These are phyloP conservation scores for Galemys pyrenaicus DNA, from an alignment of 2,113 vertebrate species.

Conservation along the genomic window DNA sequence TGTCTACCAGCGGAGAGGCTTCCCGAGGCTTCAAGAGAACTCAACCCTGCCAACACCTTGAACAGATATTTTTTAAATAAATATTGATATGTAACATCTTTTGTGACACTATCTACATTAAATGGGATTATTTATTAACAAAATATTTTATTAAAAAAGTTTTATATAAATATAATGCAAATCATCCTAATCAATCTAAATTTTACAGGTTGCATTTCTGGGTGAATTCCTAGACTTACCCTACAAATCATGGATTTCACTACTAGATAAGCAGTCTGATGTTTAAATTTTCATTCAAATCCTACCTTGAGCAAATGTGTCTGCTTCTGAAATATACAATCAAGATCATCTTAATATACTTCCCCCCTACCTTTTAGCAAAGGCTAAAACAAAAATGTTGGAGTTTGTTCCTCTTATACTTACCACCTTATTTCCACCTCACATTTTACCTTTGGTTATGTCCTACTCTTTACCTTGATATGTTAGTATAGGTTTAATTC, in stretches of 20 bases:
- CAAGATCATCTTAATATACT: background rate
- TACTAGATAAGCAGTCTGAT: conserved; percentile 13
- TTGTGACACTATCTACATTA: background rate
- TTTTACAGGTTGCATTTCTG: background rate
- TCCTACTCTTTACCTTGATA: background rate
- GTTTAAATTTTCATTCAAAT: conserved; percentile 8
- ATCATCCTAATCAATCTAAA: background rate
- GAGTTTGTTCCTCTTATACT: background rate
- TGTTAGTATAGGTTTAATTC: background rate
- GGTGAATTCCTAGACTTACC: background rate
- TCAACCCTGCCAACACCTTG: background rate
- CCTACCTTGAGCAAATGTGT: background rate
- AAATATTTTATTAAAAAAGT: background rate
- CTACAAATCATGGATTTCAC: background rate
- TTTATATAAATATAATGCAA: background rate
- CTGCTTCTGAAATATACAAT: background rate
- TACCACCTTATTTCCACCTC: background rate
- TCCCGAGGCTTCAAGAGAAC: background rate
- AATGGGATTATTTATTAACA: background rate
- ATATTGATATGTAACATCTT: background rate
- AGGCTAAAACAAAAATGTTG: background rate
- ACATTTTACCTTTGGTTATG: background rate
- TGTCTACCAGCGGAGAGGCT: background rate
- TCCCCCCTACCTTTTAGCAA: background rate
- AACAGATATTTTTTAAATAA: conserved; percentile 19